These are phyloP conservation scores for Heliconius himera DNA, from an alignment of 1,140 invertebrate genomes.

Conservation along the genomic window DNA sequence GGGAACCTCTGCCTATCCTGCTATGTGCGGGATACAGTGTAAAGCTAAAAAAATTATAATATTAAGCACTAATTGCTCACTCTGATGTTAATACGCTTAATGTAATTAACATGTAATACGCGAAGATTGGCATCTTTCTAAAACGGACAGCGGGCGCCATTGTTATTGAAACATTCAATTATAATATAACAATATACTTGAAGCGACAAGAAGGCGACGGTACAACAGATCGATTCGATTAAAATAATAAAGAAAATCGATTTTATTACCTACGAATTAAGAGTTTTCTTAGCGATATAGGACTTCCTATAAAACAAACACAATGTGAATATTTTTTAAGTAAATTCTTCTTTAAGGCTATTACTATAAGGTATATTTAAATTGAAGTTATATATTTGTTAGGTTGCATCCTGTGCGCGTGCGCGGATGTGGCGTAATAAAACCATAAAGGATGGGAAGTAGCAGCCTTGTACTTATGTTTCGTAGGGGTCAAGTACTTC, in stretches of 20 bases:
- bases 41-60: no score
- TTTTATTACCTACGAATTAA: constrained; percentile 28
- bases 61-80: no score
- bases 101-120: background rate
- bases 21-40: no score
- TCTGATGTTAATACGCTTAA: background rate
- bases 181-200: constrained; percentile 35
- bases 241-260: constrained; percentile 10
- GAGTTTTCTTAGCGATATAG: constrained; percentile 4
- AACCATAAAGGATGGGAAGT: constrained; percentile 57
- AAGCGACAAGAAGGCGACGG: constrained; percentile 27
- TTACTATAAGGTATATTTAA: background rate
- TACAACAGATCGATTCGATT: background rate
- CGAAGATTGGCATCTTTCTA: background rate
- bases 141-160: constrained; percentile 35
- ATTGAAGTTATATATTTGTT: constrained; percentile 12
- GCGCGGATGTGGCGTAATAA: constrained; percentile 70
- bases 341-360: background rate
- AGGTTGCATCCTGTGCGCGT: constrained; percentile 61
- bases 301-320: background rate
- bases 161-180: constrained; percentile 40
- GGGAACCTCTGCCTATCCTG: no score
- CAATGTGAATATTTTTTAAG: background rate
- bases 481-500: constrained; percentile 14
- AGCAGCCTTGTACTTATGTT: constrained; percentile 42